A percentile compares a stretch with the other conserved stretches of the same genome.
Conservation (phyloP, 2,113 vertebrate species). For the Myrmecophaga tridactyla region DNA sequence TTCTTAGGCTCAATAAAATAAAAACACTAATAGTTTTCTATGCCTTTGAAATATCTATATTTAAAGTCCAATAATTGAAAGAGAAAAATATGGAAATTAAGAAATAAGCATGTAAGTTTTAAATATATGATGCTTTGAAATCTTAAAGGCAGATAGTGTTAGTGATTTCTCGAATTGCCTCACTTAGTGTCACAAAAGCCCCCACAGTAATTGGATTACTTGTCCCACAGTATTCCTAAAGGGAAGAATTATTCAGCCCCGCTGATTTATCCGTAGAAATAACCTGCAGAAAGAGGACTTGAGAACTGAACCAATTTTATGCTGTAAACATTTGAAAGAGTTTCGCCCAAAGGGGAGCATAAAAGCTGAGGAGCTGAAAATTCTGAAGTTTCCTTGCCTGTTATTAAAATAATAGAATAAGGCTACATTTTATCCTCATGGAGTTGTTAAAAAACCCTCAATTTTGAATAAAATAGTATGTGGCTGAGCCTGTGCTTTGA, state of each 20-base stretch:
- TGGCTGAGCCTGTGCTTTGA: neutral
- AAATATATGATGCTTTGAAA: neutral
- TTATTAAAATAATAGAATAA: constrained; percentile 28
- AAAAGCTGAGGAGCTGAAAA: constrained; percentile 4
- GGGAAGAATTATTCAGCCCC: constrained; percentile 27
- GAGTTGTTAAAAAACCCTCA: neutral
- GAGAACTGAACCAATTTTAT: constrained; percentile 56
- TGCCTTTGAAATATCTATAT: neutral
- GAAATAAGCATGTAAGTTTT: neutral
- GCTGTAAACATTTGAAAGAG: constrained; percentile 35
- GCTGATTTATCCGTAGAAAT: constrained; percentile 61
- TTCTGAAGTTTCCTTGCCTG: constrained; percentile 23
- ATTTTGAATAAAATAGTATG: neutral
- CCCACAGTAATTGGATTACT: constrained; percentile 50
- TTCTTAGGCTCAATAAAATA: neutral
- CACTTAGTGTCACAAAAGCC: constrained; percentile 48
- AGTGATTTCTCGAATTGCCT: constrained; percentile 51
- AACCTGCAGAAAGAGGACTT: constrained; percentile 39
- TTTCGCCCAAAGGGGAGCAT: neutral
- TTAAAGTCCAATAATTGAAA: neutral
- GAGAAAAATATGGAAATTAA: neutral
- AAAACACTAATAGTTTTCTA: neutral
- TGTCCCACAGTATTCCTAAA: constrained; percentile 17
- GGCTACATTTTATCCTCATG: neutral
- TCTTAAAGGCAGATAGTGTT: neutral